These are phyloP conservation scores for Hydropsyche betteni DNA, from an alignment of 2,888 invertebrate species.

Conservation along the genomic window DNA sequence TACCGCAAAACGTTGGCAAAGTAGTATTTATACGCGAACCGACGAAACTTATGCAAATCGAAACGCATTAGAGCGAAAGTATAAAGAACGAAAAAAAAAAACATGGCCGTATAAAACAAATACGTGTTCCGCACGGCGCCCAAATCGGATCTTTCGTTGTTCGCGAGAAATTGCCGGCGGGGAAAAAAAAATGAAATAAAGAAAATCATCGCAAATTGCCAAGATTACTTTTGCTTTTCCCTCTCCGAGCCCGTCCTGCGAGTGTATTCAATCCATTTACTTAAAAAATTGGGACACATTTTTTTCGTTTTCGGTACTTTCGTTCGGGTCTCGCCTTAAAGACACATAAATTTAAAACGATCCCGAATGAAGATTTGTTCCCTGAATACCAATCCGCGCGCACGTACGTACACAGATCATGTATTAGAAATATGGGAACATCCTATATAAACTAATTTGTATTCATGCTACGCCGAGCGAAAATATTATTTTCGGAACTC, in stretches of 20 bases:
- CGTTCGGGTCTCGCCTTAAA: slow-evolving; percentile 17
- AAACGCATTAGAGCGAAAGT: slow-evolving; percentile 9
- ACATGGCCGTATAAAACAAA: no score
- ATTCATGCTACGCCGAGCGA: slow-evolving; percentile 39
- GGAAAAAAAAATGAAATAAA: slow-evolving; percentile 7
- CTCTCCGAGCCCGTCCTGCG: slow-evolving; percentile 1
- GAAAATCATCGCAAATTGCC: slow-evolving; percentile 26
- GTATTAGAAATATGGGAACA: slow-evolving; percentile 29
- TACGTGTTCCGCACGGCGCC: no score
- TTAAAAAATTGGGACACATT: slow-evolving; percentile 26
- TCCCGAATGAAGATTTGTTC: slow-evolving; percentile 31
- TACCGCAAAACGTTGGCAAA: background rate
- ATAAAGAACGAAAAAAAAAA: no score
- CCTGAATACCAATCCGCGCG: slow-evolving; percentile 30
- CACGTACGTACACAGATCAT: slow-evolving; percentile 32
- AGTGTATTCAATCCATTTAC: slow-evolving; percentile 32
- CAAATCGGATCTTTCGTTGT: no score
- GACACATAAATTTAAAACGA: slow-evolving; percentile 28
- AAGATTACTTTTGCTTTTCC: slow-evolving; percentile 25
- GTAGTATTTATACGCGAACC: slow-evolving; percentile 8
- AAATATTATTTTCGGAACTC: slow-evolving; percentile 38
- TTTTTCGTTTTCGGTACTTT: slow-evolving; percentile 15
- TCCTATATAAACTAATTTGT: slow-evolving; percentile 39
- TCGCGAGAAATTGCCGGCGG: no score
- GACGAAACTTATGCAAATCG: slow-evolving; percentile 20